phyloP scores from a whole-genome alignment of 2,113 vertebrate species.

The Oreochromis tanganicae region DNA sequence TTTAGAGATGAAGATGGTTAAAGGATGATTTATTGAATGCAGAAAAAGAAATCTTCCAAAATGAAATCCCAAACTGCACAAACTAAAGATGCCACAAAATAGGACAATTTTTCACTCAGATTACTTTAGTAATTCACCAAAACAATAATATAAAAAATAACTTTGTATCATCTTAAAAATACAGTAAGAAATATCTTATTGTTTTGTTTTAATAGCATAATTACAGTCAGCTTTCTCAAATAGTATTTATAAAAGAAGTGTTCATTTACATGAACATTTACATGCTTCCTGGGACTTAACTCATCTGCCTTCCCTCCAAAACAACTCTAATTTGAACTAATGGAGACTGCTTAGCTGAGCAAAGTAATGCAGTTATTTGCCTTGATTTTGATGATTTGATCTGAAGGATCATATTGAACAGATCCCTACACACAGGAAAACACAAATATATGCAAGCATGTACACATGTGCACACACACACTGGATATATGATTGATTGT shows the following conservation, averaged over 20 bases:
- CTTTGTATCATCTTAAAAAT: neutral
- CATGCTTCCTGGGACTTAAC: neutral
- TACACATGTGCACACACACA: neutral
- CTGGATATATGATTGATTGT: neutral
- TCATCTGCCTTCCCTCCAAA: neutral
- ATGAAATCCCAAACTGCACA: neutral
- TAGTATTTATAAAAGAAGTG: neutral
- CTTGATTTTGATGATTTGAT: slow-evolving; percentile 48
- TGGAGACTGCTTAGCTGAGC: slow-evolving; percentile 49
- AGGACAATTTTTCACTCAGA: neutral
- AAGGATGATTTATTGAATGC: neutral
- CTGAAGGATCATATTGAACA: neutral
- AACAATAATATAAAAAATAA: neutral
- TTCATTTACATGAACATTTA: neutral
- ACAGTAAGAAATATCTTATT: neutral
- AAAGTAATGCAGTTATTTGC: slow-evolving; percentile 54
- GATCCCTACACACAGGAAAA: neutral
- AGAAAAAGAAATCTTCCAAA: neutral
- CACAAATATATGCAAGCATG: neutral
- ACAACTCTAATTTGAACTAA: slow-evolving; percentile 52
- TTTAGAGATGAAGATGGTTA: neutral
- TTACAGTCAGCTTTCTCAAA: neutral
- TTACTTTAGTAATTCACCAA: neutral
- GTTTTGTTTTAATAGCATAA: neutral
- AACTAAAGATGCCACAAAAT: neutral